Conservation (phyloP, 2,113 vertebrate genomes). For the Grus americana region DNA sequence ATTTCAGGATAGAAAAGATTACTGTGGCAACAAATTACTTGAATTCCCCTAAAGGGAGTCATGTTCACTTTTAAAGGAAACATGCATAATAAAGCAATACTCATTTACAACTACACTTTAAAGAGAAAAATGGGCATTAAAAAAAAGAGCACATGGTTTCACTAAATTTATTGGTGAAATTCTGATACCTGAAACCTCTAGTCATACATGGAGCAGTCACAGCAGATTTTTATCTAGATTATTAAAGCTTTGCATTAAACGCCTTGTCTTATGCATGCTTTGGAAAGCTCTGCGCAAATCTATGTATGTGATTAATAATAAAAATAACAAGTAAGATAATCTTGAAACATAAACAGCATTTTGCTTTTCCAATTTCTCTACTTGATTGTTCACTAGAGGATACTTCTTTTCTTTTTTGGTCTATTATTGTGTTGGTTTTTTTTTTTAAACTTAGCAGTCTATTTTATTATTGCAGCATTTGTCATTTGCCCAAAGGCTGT, state of each 20-base stretch:
- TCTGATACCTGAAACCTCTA: slow-evolving; percentile 3
- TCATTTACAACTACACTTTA: slow-evolving; percentile 71
- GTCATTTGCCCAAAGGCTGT: not conserved
- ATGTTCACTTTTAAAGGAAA: slow-evolving; percentile 77
- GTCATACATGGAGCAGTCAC: not conserved
- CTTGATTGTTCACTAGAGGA: not conserved
- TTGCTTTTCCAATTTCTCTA: slow-evolving; percentile 36
- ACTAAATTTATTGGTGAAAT: slow-evolving; percentile 33
- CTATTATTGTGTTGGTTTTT: not conserved
- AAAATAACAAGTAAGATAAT: slow-evolving; percentile 22
- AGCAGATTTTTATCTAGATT: slow-evolving; percentile 5
- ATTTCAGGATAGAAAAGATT: slow-evolving; percentile 71
- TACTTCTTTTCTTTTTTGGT: not conserved
- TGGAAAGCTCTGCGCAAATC: slow-evolving; percentile 30
- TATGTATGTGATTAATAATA: slow-evolving; percentile 2
- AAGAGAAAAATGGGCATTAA: slow-evolving; percentile 66
- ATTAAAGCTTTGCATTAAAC: not conserved
- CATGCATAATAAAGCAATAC: slow-evolving; percentile 73
- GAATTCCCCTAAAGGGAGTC: slow-evolving; percentile 77
- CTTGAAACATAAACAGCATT: slow-evolving; percentile 21
- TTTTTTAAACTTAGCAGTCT: not conserved
- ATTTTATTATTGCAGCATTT: not conserved
- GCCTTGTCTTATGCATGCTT: not conserved
- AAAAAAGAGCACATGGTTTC: slow-evolving; percentile 35
- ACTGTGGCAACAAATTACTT: slow-evolving; percentile 75